Conservation (phyloP, 2,888 invertebrate species). For the Lutraria lutraria region DNA sequence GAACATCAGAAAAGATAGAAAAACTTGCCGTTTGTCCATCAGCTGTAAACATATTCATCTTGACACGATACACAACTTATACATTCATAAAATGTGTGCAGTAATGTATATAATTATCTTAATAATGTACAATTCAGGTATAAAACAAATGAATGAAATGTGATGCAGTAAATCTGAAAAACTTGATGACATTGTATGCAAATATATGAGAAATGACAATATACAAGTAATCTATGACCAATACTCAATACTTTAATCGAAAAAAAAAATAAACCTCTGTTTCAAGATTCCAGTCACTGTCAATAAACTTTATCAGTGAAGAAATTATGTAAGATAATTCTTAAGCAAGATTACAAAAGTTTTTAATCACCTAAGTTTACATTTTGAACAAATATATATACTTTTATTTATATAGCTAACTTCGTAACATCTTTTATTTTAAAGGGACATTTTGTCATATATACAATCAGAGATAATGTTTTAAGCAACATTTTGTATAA, state of each 20-base stretch:
- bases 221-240: too few species aligned
- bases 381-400: background rate
- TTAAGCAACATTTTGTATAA: background rate
- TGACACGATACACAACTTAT: background rate
- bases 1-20: background rate
- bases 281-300: background rate
- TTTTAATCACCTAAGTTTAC: background rate
- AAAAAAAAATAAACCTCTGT: background rate
- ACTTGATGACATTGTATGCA: background rate
- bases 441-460: slow-evolving; percentile 12
- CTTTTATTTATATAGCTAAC: background rate
- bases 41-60: background rate
- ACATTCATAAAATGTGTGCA: background rate
- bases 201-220: background rate
- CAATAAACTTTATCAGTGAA: background rate
- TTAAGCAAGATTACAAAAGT: background rate
- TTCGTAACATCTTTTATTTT: background rate
- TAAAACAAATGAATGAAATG: background rate
- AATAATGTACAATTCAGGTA: slow-evolving; percentile 1
- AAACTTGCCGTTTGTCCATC: background rate
- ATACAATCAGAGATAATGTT: background rate
- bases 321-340: background rate
- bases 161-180: background rate
- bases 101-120: background rate
- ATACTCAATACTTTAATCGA: too few species aligned